Percentiles rank a stretch among this genome's conserved stretches.
Conservation (phyloP, 2,888 invertebrate genomes). For the Meteorus colon region DNA sequence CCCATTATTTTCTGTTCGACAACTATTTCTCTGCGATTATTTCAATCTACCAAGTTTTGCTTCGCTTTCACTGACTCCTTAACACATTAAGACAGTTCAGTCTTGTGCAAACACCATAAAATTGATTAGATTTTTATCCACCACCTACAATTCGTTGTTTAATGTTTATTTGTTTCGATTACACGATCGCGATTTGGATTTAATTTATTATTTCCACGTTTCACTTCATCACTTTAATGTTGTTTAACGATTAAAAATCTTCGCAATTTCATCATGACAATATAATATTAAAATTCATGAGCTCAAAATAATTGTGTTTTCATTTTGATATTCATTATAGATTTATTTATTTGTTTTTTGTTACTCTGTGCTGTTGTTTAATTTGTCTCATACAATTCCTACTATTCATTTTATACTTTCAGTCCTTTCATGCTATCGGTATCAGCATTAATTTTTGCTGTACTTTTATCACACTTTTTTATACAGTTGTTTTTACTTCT, state of each 20-base stretch:
- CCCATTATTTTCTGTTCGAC: not conserved
- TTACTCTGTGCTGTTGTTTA: constrained; percentile 23
- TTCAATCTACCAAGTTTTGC: not conserved
- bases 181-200: not conserved
- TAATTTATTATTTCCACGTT: not conserved
- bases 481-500: constrained; percentile 6
- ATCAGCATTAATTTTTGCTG: not conserved
- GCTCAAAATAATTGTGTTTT: not conserved
- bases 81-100: not conserved
- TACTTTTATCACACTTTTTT: not conserved
- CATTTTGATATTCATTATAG: not conserved
- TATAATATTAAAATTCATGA: not conserved
- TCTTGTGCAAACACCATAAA: not conserved
- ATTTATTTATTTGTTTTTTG: not conserved
- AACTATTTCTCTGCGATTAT: not conserved
- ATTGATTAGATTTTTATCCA: not conserved
- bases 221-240: no score
- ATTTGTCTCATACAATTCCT: constrained; percentile 9
- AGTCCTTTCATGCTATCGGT: not conserved
- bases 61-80: not conserved
- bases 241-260: no score
- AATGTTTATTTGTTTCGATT: not conserved
- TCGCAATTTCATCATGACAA: not conserved
- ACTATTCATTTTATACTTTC: constrained; percentile 7
- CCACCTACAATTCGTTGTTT: not conserved